Percentiles rank a stretch among this genome's conserved stretches.
Conservation (phyloP, 2,797 vertebrate genomes). For the Lagodon rhomboides region DNA sequence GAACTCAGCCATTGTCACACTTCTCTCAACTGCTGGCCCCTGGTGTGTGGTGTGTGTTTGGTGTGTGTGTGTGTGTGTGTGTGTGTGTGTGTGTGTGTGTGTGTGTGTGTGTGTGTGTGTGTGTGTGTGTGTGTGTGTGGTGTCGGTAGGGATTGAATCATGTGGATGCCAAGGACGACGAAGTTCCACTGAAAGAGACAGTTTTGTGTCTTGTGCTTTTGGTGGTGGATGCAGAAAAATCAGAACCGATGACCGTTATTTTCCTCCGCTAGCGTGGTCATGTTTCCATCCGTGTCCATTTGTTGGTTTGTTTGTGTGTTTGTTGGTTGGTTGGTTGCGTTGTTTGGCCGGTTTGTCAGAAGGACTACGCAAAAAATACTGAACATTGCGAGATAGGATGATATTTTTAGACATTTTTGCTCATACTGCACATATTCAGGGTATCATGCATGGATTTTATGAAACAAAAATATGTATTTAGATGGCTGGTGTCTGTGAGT, state of each 20-base stretch:
- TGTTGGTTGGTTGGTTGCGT: too few relatives aligned
- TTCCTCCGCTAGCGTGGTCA: too few relatives aligned
- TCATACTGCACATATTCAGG: too few relatives aligned
- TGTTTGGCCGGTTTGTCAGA: too few relatives aligned
- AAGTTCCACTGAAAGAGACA: not conserved
- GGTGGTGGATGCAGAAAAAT: conserved; percentile 30
- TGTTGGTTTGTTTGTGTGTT: too few relatives aligned
- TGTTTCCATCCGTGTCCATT: too few relatives aligned
- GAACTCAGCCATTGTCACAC: conserved; percentile 69
- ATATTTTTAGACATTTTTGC: too few relatives aligned
- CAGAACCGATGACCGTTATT: conserved; percentile 3
- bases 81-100: conserved; percentile 14
- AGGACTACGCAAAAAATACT: too few relatives aligned
- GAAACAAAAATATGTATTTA: too few relatives aligned
- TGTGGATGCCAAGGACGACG: not conserved
- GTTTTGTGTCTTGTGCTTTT: conserved; percentile 14
- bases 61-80: conserved; percentile 1
- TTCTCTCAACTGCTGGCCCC: conserved; percentile 38
- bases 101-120: conserved; percentile 16
- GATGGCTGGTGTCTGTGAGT: too few relatives aligned
- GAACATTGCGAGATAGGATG: too few relatives aligned
- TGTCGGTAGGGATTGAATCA: conserved; percentile 19
- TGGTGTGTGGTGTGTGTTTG: conserved; percentile 2
- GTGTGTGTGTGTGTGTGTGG: conserved; percentile 10
- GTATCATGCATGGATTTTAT: too few relatives aligned